Evolutionary conservation across 2,113 vertebrate genomes (phyloP).

Genomic region (Vimba vimba): DNA sequence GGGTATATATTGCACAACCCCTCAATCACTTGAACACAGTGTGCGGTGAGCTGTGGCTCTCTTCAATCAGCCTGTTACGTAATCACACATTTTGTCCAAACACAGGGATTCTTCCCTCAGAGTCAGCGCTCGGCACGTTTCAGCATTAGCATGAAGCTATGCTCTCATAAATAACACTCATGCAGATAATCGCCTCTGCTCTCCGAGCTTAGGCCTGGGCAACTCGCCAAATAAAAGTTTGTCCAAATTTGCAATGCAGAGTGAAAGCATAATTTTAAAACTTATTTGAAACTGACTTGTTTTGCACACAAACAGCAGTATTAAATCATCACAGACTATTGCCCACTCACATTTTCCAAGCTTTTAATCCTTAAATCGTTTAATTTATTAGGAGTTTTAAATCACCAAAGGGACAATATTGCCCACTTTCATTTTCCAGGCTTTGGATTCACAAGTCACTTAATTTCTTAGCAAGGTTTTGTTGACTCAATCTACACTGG

Average conservation of each 20-base stretch:
- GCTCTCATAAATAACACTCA: conserved; percentile 39
- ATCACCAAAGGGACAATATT: background rate
- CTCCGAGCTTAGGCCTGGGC: conserved; percentile 38
- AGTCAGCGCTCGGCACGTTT: conserved; percentile 26
- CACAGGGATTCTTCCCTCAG: conserved; percentile 30
- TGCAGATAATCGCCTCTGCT: conserved; percentile 48
- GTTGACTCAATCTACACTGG: background rate
- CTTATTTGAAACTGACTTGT: background rate
- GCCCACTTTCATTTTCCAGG: background rate
- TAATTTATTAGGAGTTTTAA: background rate
- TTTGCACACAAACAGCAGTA: background rate
- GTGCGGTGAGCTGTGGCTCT: conserved; percentile 48
- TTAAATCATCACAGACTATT: conserved; percentile 8
- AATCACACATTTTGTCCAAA: conserved; percentile 57
- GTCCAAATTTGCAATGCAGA: conserved; percentile 28
- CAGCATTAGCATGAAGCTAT: conserved; percentile 40
- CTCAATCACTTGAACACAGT: conserved; percentile 72
- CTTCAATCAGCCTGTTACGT: conserved; percentile 64
- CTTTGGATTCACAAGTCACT: conserved; percentile 6
- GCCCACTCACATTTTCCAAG: background rate
- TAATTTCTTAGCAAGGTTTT: background rate
- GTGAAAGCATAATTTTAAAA: background rate
- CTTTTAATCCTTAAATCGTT: background rate
- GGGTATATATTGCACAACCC: conserved; percentile 65
- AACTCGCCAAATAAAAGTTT: conserved; percentile 44